Evolutionary conservation across 2,113 vertebrate species (phyloP), one percentile per base, ranked within the genome.

Genomic region (Dasyornis broadbenti): DNA sequence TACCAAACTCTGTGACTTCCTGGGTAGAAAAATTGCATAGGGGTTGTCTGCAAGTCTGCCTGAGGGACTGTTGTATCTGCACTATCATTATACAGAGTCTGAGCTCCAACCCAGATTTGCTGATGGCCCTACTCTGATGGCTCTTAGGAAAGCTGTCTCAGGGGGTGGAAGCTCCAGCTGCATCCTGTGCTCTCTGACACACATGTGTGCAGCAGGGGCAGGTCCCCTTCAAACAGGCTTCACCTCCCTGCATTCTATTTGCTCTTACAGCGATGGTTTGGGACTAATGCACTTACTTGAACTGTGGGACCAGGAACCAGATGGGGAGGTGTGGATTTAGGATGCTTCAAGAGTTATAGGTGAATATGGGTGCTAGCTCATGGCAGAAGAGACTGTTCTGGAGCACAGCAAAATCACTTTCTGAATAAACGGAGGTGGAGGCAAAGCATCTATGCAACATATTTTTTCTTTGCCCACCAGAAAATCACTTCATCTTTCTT

Each of bases 391-490:
- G 4, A 13, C 10, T 5, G 0, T 39, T 91, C 56, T 79, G 56
- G 15, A 85, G 27, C 4, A 0, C 18, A 59, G 44, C 5, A 60
- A 42, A 84, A 84, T 68, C 30, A 31, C 11, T 56, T 87, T 60
- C 73, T 61, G 49, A 82, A 57, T 70, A 78, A 86, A 61, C 0
- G 24, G 33, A 77, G 33, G 54, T 65, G 45, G 70, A 79, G 27
- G 40, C 8, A 69, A 75, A 30, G 7, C 47, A 49, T 54, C 57
- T 87, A 20, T 91, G 61, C 42, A 86, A 82, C 28, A 92, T 54
- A 94, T 40, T 85, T 95, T 80, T 92, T 64, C 53, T 85, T 75
- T 92, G 15, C 57, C 50, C 53, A 72, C 49, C 31, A 84, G 52
- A 83, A 92, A 75, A 84, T 68, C 15, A 27, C 30, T 86, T 89